phyloP scores from a whole-genome alignment of 2,113 vertebrate species.

The Nannobrachium achirus region DNA sequence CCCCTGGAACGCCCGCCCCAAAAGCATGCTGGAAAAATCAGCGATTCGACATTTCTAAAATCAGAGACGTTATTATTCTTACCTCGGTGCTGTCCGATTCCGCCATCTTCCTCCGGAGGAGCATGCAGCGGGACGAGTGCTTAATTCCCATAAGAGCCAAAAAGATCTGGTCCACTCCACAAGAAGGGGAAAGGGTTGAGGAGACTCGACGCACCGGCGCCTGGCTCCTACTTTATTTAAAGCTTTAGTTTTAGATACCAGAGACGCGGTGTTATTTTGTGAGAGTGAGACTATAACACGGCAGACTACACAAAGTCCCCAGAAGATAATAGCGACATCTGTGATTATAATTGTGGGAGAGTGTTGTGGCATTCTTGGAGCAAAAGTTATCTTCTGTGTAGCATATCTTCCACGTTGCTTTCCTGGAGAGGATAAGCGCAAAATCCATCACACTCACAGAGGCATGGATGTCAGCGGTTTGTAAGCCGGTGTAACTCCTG shows the following conservation, averaged over 20 bases:
- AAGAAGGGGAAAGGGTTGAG: not conserved
- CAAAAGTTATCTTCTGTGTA: slow-evolving; percentile 72
- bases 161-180: slow-evolving; percentile 56
- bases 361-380: slow-evolving; percentile 57
- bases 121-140: slow-evolving; percentile 98
- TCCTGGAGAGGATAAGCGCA: slow-evolving; percentile 31
- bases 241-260: slow-evolving; percentile 31
- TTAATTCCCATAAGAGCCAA: slow-evolving; percentile 96
- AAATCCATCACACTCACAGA: slow-evolving; percentile 37
- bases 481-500: not conserved
- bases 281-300: slow-evolving; percentile 8
- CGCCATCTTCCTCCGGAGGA: slow-evolving; percentile 97
- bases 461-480: slow-evolving; percentile 9
- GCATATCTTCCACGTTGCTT: slow-evolving; percentile 47
- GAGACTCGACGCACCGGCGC: no score
- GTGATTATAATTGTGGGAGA: slow-evolving; percentile 29
- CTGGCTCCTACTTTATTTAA: slow-evolving; percentile 1
- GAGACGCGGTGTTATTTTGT: slow-evolving; percentile 22
- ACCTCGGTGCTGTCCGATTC: slow-evolving; percentile 94
- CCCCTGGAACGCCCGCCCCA: slow-evolving; percentile 9
- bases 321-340: slow-evolving; percentile 36
- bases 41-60: not conserved
- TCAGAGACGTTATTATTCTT: slow-evolving; percentile 64
- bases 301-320: slow-evolving; percentile 50
- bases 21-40: no score